A percentile compares a stretch with the other conserved stretches of the same genome.
These are phyloP conservation scores for Colaptes auratus DNA, from an alignment of 2,113 vertebrate genomes.

Conservation along the genomic window DNA sequence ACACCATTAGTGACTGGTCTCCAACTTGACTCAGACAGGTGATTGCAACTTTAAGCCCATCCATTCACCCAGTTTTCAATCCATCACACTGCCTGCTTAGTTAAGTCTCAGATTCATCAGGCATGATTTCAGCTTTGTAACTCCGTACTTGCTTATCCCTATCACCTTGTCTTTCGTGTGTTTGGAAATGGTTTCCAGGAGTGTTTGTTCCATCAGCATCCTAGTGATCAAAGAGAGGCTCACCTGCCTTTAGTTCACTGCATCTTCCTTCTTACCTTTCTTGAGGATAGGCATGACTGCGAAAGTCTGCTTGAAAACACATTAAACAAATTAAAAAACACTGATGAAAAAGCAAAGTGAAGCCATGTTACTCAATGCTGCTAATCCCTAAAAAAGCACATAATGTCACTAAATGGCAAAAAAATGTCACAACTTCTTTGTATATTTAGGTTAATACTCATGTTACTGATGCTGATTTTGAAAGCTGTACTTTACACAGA, in stretches of 20 bases:
- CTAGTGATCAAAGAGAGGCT: not conserved
- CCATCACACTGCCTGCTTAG: not conserved
- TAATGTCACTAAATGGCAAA: not conserved
- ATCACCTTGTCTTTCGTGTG: not conserved
- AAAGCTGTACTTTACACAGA: not conserved
- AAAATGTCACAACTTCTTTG: not conserved
- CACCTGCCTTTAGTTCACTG: not conserved
- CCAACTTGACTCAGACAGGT: too few species aligned
- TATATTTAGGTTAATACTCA: not conserved
- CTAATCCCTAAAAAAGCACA: not conserved
- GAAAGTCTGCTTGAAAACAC: not conserved
- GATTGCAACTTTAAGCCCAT: not conserved
- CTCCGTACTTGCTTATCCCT: not conserved
- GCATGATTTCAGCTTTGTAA: not conserved
- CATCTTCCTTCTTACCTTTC: not conserved
- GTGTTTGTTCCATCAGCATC: not conserved
- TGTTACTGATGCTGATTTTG: not conserved
- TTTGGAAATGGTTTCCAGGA: not conserved
- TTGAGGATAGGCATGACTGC: not conserved
- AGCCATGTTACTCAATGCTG: not conserved
- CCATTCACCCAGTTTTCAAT: not conserved
- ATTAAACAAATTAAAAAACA: not conserved
- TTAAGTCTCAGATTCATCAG: not conserved
- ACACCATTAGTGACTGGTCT: not conserved
- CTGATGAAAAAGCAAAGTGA: not conserved